Percentiles rank a stretch among this genome's conserved stretches.
These are phyloP conservation scores for Lophochroa leadbeateri DNA, from an alignment of 2,113 vertebrate genomes.

Conservation along the genomic window DNA sequence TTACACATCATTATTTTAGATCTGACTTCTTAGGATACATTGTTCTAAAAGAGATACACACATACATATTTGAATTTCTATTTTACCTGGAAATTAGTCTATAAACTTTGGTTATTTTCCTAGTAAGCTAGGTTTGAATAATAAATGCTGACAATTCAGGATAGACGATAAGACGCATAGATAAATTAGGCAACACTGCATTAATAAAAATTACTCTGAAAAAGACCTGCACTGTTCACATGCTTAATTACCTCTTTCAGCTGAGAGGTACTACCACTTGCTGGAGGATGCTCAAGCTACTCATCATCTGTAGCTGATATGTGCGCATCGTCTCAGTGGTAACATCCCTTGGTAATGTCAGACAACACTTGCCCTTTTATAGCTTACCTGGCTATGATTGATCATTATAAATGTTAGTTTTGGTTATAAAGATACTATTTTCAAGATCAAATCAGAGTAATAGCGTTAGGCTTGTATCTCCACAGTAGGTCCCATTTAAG, in stretches of 20 bases:
- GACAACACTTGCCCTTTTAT: not conserved
- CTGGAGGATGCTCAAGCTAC: not conserved
- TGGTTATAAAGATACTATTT: not conserved
- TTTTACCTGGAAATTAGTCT: not conserved
- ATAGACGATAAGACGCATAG: not conserved
- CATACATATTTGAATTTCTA: not conserved
- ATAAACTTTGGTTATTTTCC: not conserved
- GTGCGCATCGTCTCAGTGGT: not conserved
- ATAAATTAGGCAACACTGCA: not conserved
- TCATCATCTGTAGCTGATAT: not conserved
- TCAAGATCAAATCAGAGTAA: not conserved
- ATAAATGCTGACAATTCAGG: not conserved
- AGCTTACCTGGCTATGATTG: not conserved
- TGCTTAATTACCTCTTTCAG: not conserved
- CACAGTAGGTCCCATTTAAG: not conserved
- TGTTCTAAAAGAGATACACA: not conserved
- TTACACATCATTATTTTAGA: not conserved
- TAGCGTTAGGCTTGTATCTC: not conserved
- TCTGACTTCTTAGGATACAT: not conserved
- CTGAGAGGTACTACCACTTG: not conserved
- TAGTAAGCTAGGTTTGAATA: not conserved
- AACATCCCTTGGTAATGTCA: not conserved
- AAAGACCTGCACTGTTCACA: fast-evolving
- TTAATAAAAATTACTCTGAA: not conserved
- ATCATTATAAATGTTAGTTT: not conserved